Evolutionary conservation across 2,888 invertebrate genomes (phyloP).

Genomic region (Odontomyia ornata): DNA sequence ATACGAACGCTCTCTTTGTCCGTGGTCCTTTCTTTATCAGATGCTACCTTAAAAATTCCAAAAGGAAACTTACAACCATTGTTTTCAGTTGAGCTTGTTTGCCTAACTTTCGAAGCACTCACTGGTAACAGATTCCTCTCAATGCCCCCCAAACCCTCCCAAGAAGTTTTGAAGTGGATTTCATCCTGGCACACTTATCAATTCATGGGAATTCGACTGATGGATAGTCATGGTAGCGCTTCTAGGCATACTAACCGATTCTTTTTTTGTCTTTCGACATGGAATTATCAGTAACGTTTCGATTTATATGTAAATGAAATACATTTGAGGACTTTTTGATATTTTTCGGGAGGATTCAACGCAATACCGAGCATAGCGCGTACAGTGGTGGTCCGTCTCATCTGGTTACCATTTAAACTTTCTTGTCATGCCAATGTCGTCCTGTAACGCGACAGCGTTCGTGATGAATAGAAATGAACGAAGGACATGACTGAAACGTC

Average conservation of each 20-base stretch:
- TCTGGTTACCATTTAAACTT: conserved; percentile 16
- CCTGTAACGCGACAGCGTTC: conserved; percentile 1
- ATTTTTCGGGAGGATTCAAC: conserved; percentile 3
- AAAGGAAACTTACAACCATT: too few relatives aligned
- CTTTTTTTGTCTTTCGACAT: not conserved
- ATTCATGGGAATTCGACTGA: not conserved
- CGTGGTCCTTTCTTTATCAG: too few relatives aligned
- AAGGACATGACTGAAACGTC: not conserved
- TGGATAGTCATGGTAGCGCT: not conserved
- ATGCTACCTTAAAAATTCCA: too few relatives aligned
- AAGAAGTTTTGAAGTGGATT: not conserved
- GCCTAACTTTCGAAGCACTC: too few relatives aligned
- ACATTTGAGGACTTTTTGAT: not conserved
- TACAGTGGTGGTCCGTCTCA: too few relatives aligned
- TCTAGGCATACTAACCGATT: not conserved
- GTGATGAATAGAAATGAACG: conserved; percentile 29
- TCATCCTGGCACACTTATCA: not conserved
- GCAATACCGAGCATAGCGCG: not conserved
- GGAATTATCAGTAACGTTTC: conserved; percentile 21
- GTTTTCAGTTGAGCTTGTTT: too few relatives aligned
- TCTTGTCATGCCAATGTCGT: conserved; percentile 15
- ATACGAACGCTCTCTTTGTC: not conserved
- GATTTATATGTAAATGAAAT: conserved; percentile 35
- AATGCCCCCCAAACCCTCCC: too few relatives aligned
- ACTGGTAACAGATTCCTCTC: too few relatives aligned